Conservation (phyloP, 2,888 invertebrate genomes). For the Protodeltote pygarga region DNA sequence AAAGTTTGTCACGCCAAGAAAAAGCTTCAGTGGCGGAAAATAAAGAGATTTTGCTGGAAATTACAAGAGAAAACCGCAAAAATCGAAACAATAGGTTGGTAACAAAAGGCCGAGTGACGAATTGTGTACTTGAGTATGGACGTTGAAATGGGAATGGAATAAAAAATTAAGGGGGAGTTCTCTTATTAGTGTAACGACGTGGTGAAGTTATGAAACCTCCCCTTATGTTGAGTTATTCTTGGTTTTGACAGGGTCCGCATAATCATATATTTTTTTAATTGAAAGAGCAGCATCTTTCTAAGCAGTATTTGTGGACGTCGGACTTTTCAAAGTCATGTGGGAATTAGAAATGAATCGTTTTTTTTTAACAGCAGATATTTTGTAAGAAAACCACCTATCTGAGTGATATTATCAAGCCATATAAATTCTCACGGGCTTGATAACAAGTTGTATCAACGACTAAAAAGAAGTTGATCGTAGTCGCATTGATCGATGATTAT, state of each 20-base stretch:
- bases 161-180: conserved; percentile 35
- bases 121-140: conserved; percentile 51
- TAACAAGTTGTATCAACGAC: no score
- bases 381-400: no score
- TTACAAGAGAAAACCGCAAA: conserved; percentile 70
- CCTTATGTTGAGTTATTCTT: conserved; percentile 6
- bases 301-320: conserved; percentile 9
- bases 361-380: no score
- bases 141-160: conserved; percentile 30
- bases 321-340: no score
- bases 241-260: background rate
- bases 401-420: no score
- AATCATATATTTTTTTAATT: no score
- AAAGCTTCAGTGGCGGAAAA: conserved; percentile 62
- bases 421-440: no score
- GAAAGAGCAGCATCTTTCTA: no score
- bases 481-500: no score
- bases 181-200: conserved; percentile 44
- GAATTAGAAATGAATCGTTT: no score
- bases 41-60: conserved; percentile 67
- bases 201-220: conserved; percentile 19
- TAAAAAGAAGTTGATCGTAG: no score
- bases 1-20: conserved; percentile 51
- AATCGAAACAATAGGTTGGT: conserved; percentile 68
- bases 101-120: conserved; percentile 65